Conservation (phyloP, 2,797 vertebrate species). For the Salarias fasciatus region DNA sequence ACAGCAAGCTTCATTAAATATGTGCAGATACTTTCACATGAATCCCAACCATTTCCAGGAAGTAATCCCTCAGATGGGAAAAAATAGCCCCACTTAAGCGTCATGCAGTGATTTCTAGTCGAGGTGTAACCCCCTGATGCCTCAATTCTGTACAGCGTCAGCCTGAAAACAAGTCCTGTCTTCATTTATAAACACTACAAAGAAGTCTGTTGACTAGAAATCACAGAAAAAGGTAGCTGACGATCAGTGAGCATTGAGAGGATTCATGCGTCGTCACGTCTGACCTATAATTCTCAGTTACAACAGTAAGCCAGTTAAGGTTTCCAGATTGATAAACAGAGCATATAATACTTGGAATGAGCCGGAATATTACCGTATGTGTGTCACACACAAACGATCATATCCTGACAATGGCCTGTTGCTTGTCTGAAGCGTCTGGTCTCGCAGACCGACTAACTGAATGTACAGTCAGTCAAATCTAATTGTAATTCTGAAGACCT, state of each 20-base stretch:
- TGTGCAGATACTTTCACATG: too few species aligned
- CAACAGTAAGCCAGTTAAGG: slow-evolving; percentile 56
- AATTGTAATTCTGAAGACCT: neutral
- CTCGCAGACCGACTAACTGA: slow-evolving; percentile 6
- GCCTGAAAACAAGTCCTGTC: neutral
- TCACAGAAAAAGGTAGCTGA: slow-evolving; percentile 3
- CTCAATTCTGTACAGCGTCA: slow-evolving; percentile 7
- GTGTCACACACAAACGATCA: slow-evolving; percentile 7
- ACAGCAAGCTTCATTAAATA: too few species aligned
- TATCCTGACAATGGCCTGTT: slow-evolving; percentile 15
- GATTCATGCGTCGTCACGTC: slow-evolving; percentile 62
- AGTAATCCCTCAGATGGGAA: neutral
- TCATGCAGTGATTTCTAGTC: too few species aligned
- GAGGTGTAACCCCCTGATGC: neutral
- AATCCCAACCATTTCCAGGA: too few species aligned
- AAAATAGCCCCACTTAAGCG: too few species aligned
- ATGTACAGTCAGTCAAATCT: slow-evolving; percentile 2
- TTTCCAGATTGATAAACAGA: slow-evolving; percentile 17
- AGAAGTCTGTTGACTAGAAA: neutral
- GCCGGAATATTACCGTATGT: slow-evolving; percentile 22
- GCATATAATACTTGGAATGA: slow-evolving; percentile 30
- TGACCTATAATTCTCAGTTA: slow-evolving; percentile 67
- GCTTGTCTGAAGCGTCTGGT: neutral
- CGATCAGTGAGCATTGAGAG: slow-evolving; percentile 18
- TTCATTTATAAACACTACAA: slow-evolving; percentile 9